Conservation (phyloP, 1,140 invertebrate genomes). For the Vollenhovia emeryi region DNA sequence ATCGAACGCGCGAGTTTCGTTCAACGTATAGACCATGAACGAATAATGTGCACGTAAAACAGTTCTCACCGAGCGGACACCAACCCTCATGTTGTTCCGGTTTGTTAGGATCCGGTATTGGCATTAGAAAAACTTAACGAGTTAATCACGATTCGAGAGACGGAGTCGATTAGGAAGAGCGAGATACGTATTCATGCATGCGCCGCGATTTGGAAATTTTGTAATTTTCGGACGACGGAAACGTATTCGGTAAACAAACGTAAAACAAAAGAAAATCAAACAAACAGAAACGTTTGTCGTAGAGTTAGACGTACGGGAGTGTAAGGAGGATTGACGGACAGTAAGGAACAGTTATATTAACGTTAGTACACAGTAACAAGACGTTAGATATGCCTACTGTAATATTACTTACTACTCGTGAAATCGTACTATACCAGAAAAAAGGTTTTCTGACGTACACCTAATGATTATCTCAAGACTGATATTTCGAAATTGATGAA, state of each 20-base stretch:
- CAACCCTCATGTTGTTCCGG: slow-evolving; percentile 95
- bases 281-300: slow-evolving; percentile 29
- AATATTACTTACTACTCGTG: slow-evolving; percentile 60
- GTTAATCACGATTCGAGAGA: slow-evolving; percentile 85
- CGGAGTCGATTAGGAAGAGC: slow-evolving; percentile 21
- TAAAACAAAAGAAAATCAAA: slow-evolving; percentile 69
- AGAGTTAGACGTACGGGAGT: slow-evolving; percentile 13
- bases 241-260: slow-evolving; percentile 40
- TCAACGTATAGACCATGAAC: slow-evolving; percentile 74
- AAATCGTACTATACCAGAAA: slow-evolving; percentile 55
- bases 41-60: slow-evolving; percentile 80
- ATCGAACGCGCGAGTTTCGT: neutral
- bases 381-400: slow-evolving; percentile 74
- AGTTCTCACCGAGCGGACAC: slow-evolving; percentile 91
- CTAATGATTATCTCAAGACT: slow-evolving; percentile 9
- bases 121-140: slow-evolving; percentile 90
- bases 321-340: slow-evolving; percentile 63
- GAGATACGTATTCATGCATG: slow-evolving; percentile 22
- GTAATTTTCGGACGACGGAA: neutral
- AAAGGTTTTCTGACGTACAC: slow-evolving; percentile 32
- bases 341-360: slow-evolving; percentile 67
- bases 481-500: slow-evolving; percentile 12
- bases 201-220: slow-evolving; percentile 7
- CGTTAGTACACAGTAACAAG: slow-evolving; percentile 75
- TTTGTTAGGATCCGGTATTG: slow-evolving; percentile 93